phyloP scores from a whole-genome alignment of 2,888 invertebrate genomes.

The Drosophila helvetica region DNA sequence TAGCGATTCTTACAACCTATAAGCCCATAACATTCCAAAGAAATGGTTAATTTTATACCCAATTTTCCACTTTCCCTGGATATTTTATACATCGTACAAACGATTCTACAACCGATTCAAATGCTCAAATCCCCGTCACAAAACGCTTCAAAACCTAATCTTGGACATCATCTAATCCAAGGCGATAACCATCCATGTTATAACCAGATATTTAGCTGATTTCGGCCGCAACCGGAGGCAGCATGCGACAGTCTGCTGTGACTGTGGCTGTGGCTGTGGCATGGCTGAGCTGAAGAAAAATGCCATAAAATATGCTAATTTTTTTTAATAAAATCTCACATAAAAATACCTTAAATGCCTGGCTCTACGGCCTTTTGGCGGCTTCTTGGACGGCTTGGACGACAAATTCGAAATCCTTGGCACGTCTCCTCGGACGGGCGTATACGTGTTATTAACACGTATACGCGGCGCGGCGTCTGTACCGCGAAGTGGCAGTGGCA shows the following conservation, averaged over 20 bases:
- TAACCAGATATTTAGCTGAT: slow-evolving; percentile 18
- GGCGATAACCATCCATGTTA: slow-evolving; percentile 1
- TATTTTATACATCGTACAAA: too few relatives aligned
- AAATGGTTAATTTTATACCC: not conserved
- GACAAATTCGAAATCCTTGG: slow-evolving; percentile 56
- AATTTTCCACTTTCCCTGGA: not conserved
- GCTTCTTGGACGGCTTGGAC: slow-evolving; percentile 22
- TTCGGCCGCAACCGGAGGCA: slow-evolving; percentile 1
- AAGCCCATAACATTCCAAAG: not conserved
- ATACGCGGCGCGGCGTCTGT: slow-evolving; percentile 31
- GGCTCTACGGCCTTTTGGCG: slow-evolving; percentile 9
- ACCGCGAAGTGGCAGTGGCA: slow-evolving; percentile 3
- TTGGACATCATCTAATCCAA: not conserved
- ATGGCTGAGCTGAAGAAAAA: slow-evolving; percentile 30
- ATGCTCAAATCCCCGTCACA: not conserved
- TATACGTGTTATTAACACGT: slow-evolving; percentile 74
- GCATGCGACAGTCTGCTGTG: not conserved
- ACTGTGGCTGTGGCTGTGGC: not conserved
- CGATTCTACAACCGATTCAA: not conserved
- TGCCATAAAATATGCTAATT: slow-evolving; percentile 68
- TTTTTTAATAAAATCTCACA: slow-evolving; percentile 70
- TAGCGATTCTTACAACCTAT: not conserved
- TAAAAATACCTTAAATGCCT: slow-evolving; percentile 72
- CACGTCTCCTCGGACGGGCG: slow-evolving; percentile 63
- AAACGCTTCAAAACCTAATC: not conserved